phyloP scores from a whole-genome alignment of 1,140 invertebrate genomes.

The Drosophila simulans region DNA sequence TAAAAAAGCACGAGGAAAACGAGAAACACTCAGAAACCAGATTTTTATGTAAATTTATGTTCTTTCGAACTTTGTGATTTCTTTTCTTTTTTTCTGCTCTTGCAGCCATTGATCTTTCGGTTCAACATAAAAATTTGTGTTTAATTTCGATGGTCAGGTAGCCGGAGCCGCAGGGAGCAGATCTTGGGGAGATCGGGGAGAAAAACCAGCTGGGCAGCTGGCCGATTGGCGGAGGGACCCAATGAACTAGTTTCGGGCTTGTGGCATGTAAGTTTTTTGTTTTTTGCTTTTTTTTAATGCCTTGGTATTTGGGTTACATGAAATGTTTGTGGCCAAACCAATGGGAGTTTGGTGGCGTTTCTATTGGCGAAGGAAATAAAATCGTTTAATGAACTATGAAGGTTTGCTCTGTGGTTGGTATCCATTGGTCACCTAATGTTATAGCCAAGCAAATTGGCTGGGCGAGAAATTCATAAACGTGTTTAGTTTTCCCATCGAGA shows the following conservation, averaged over 20 bases:
- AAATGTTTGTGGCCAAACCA: slow-evolving; percentile 50
- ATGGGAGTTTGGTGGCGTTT: slow-evolving; percentile 30
- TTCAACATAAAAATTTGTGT: slow-evolving; percentile 70
- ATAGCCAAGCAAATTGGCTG: neutral
- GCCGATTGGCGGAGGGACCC: slow-evolving; percentile 56
- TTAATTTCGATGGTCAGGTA: slow-evolving; percentile 75
- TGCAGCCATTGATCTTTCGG: slow-evolving; percentile 68
- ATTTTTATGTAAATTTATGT: slow-evolving; percentile 74
- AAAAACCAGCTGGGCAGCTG: slow-evolving; percentile 73
- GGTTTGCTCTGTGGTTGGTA: slow-evolving; percentile 23
- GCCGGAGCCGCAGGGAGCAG: slow-evolving; percentile 31
- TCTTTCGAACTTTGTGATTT: slow-evolving; percentile 58
- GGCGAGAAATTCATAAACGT: slow-evolving; percentile 3
- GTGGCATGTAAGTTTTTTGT: slow-evolving; percentile 66
- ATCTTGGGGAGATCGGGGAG: slow-evolving; percentile 19
- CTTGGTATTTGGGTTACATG: slow-evolving; percentile 72
- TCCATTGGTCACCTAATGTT: neutral
- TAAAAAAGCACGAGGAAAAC: neutral
- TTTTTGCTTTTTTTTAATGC: slow-evolving; percentile 36
- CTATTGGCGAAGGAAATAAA: slow-evolving; percentile 42
- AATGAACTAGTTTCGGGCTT: slow-evolving; percentile 74
- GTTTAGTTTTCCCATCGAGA: slow-evolving; percentile 8
- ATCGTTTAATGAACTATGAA: slow-evolving; percentile 70
- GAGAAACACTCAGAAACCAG: slow-evolving; percentile 52
- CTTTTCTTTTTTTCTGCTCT: slow-evolving; percentile 46